Base-by-base conservation (phyloP, 2,888 invertebrate species). In the Galerucella nymphaeae region DNA sequence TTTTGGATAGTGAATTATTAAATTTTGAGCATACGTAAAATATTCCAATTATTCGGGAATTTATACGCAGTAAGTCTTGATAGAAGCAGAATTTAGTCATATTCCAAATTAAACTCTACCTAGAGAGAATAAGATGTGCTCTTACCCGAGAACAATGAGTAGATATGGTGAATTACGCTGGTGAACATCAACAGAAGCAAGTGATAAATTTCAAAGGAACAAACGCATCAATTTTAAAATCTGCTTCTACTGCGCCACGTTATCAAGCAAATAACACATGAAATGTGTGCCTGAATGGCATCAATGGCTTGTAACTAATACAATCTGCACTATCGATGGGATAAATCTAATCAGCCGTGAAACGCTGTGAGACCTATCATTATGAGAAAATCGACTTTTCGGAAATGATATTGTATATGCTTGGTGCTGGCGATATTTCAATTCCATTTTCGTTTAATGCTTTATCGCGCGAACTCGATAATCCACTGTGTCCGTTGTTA, bases 281-380 rank as follows among this genome's bases (percentile, higher is more conserved):
- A 80, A 79, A 80, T 80, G 77, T 75, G 75, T 75, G 74, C 74
- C 75, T 80, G 80, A 81, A 82, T 82, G 74, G 78, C 78, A 72
- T 75, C 80, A 82, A 82, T 81, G 82, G 80, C 78, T 76, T 80
- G 82, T 81, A 80, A 82, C 80, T 80, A 81, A 81, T 79, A 80
- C 82, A 82, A 81, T 80, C 76, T 80, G 79, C 76, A 77, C 79
- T 80, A 80, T 81, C 80, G 78, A 72, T 72, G 76, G 80, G 78
- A 80, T 81, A 77, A 78, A 81, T 81, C 81, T 81, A 81, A 80
- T 80, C 80, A 80, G 74, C 76, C 80, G 80, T 80, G 79, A 82
- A 82, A 77, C 76, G 76, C 61, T 74, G 63, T 63, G 74, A 63
- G 74, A 76, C 73, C 71, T 72, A 71, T 74, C 74, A 74, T 76